phyloP scores from a whole-genome alignment of 2,888 invertebrate genomes.

The Lasioglossum figueresi region DNA sequence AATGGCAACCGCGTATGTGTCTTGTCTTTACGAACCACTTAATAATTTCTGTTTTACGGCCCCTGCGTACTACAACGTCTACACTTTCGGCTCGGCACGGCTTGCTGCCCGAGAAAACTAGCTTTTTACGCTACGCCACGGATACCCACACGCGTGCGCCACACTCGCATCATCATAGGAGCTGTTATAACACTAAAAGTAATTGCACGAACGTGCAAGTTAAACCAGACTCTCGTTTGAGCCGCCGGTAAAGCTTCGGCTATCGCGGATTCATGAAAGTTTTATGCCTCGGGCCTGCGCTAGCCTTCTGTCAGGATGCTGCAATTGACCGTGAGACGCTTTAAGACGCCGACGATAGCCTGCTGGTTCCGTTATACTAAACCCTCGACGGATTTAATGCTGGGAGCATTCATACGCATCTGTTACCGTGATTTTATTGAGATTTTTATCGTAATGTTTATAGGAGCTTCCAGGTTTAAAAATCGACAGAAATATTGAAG shows the following conservation, averaged over 20 bases:
- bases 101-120: constrained; percentile 56
- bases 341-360: constrained; percentile 18
- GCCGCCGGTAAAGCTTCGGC: constrained; percentile 20
- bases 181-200: constrained; percentile 61
- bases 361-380: neutral
- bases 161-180: constrained; percentile 56
- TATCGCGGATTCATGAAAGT: constrained; percentile 56
- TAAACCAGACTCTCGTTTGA: constrained; percentile 55
- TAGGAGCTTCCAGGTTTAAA: too few relatives aligned
- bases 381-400: neutral
- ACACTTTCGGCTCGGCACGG: constrained; percentile 22
- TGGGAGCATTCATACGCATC: neutral
- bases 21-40: constrained; percentile 59
- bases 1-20: constrained; percentile 31
- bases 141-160: neutral
- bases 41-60: constrained; percentile 67
- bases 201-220: constrained; percentile 61
- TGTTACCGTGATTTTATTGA: neutral
- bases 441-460: neutral
- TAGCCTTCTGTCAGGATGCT: constrained; percentile 20
- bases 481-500: too few relatives aligned
- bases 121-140: constrained; percentile 54
- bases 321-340: constrained; percentile 36
- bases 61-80: constrained; percentile 43
- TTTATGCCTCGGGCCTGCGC: constrained; percentile 30